phyloP scores from a whole-genome alignment of 1,140 invertebrate genomes.

The Idris sp. region DNA sequence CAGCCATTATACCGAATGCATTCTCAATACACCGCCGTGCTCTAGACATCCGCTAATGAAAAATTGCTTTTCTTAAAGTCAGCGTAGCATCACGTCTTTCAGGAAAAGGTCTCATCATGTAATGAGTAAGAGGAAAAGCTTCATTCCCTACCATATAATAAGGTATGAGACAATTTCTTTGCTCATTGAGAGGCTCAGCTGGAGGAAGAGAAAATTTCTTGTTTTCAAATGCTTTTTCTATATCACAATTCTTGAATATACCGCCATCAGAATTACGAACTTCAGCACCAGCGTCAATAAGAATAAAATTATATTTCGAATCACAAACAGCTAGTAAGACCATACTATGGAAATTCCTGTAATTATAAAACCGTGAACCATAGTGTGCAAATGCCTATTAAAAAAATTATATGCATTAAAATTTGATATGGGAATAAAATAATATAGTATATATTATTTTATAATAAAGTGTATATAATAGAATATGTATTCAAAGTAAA shows the following conservation, averaged over 20 bases:
- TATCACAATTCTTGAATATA: background rate
- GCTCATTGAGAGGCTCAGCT: background rate
- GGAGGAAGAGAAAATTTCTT: background rate
- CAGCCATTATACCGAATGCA: background rate
- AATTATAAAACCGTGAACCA: constrained; percentile 1
- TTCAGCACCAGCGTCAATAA: constrained; percentile 12
- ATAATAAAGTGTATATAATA: no score
- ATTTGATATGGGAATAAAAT: no score
- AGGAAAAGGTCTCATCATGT: constrained; percentile 13
- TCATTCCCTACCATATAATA: constrained; percentile 15
- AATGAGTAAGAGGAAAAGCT: constrained; percentile 1
- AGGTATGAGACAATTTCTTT: background rate
- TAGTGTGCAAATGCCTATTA: no score
- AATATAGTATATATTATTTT: no score
- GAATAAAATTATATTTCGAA: constrained; percentile 3
- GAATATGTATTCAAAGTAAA: no score
- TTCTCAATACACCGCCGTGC: background rate
- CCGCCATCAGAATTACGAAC: constrained; percentile 13
- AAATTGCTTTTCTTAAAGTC: background rate
- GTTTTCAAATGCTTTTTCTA: background rate
- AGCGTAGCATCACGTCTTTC: background rate
- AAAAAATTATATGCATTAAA: no score
- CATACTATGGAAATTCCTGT: constrained; percentile 1
- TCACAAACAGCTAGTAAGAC: constrained; percentile 10
- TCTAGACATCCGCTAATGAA: background rate